A percentile compares a stretch with the other conserved stretches of the same genome.
Evolutionary conservation across 2,797 vertebrate genomes (phyloP).

Genomic region (Fratercula arctica): DNA sequence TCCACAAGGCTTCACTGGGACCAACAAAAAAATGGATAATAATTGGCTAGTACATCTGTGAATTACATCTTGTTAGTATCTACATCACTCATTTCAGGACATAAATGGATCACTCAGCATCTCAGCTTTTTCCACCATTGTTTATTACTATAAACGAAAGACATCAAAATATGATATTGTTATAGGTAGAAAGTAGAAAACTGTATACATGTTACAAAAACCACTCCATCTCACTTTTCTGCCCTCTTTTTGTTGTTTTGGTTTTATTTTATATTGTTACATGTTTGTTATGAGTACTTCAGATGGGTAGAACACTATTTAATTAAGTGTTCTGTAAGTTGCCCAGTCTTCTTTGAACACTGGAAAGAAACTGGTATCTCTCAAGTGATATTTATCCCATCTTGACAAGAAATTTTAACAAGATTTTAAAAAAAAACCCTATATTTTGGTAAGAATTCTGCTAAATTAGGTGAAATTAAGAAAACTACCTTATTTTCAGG

Average conservation of each 20-base stretch:
- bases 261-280: neutral
- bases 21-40: neutral
- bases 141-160: neutral
- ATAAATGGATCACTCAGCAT: neutral
- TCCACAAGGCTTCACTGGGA: neutral
- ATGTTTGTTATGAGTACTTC: neutral
- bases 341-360: neutral
- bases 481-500: neutral
- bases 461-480: neutral
- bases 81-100: neutral
- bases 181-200: neutral
- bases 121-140: neutral
- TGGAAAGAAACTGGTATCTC: neutral
- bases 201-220: neutral
- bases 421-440: neutral
- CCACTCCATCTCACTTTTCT: neutral
- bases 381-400: neutral
- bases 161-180: neutral
- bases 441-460: neutral
- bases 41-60: neutral
- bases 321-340: neutral
- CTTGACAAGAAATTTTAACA: neutral
- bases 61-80: conserved; percentile 31
- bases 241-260: neutral
- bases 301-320: neutral